phyloP scores from a whole-genome alignment of 2,888 invertebrate genomes.

The Himalopsyche kuldschensis region DNA sequence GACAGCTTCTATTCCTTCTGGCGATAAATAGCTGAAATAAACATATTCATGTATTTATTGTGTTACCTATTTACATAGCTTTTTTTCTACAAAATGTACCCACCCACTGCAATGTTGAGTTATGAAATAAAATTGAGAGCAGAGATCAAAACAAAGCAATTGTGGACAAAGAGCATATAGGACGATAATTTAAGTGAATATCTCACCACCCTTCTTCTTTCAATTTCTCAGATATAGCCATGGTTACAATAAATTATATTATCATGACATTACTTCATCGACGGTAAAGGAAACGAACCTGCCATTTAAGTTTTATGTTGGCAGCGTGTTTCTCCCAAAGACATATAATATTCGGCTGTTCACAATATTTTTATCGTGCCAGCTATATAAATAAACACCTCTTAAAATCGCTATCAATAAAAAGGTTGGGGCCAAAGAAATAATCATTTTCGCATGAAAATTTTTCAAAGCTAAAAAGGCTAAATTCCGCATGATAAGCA shows the following conservation, averaged over 20 bases:
- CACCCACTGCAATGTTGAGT: not conserved
- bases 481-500: no score
- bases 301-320: constrained; percentile 18
- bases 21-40: constrained; percentile 69
- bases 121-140: not conserved
- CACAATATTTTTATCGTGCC: not conserved
- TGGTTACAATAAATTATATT: constrained; percentile 50
- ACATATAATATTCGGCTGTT: not conserved
- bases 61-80: not conserved
- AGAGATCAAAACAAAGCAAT: not conserved
- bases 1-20: constrained; percentile 69
- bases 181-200: not conserved
- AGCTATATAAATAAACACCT: not conserved
- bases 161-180: not conserved
- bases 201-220: constrained; percentile 69
- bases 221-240: constrained; percentile 66
- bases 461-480: no score
- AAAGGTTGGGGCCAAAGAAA: not conserved
- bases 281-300: constrained; percentile 48
- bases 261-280: constrained; percentile 50
- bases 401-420: not conserved
- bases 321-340: not conserved
- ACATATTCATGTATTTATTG: not conserved
- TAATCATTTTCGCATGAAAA: no score
- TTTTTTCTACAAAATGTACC: not conserved